Base-by-base conservation (phyloP, 2,888 invertebrate genomes). In the Diarsia rubi region DNA sequence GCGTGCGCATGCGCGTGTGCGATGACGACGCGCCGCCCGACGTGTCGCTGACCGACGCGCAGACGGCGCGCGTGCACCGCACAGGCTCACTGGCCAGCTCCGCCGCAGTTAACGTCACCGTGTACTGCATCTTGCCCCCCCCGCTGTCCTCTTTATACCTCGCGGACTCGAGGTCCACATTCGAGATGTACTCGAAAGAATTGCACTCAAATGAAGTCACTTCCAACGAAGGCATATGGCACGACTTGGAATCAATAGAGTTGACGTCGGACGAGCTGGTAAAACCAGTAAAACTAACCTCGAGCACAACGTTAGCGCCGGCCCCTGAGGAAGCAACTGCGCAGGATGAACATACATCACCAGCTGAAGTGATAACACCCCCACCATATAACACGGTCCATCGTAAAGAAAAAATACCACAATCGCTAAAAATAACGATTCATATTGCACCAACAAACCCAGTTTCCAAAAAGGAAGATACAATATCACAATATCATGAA, bases 91-190 rank as follows among this genome's bases (percentile, higher is more conserved):
- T 79, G 9, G 14, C 44, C 1, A 42, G 57, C 19, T 59, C 42
- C 54, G 83, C 83, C 16, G 27, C 66, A 21, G 80, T 85, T 49
- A 79, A 78, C 60, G 80, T 83, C 54, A 85, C 83, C 6, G 47
- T 71, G 8, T 75, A 79, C 52, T 75, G 60, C 47, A 59, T 62
- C 27, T n/a, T 64, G 6, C 31, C 66, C 27, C 14, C 68, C 1
- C n/a, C 14, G 12, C 27, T 47, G 2, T 44, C 27, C 0, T 44
- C n/a, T 16, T 21, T 8, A 1, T 37, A 65, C n/a, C 49, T n/a
- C 11, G n/a, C 24, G 16, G 84, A 84, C 37, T 37, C 65, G 8
- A 75, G 24, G 14, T 45, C 71, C 11, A 37, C 75, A 14, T 59
- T 83, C 24, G 81, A 83, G 16, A 44, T 68, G 9, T 19, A 64